Percentiles rank a stretch among this genome's conserved stretches.
Evolutionary conservation across 2,113 vertebrate genomes (phyloP).

Genomic region (Pedetes capensis): DNA sequence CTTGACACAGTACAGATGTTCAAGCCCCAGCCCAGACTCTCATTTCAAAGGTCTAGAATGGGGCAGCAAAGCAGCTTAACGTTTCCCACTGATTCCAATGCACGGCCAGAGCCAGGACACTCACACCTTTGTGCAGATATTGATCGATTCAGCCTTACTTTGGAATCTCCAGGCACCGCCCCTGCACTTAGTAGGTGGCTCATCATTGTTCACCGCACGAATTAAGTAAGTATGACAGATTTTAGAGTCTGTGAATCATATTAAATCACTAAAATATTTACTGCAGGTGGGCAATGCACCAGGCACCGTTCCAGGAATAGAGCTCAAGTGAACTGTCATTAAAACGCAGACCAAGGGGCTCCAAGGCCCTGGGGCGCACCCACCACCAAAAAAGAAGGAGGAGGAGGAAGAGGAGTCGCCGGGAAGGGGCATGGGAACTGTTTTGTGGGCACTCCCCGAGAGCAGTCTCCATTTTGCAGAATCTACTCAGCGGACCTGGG

Average conservation of each 20-base stretch:
- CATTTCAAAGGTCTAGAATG: background rate
- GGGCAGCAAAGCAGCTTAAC: background rate
- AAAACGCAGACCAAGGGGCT: background rate
- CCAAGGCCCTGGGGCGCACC: too few relatives aligned
- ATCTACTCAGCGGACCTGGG: too few relatives aligned
- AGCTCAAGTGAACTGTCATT: background rate
- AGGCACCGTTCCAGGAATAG: background rate
- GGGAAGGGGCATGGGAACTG: background rate
- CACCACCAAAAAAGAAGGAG: background rate
- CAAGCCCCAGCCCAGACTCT: background rate
- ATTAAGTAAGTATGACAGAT: background rate
- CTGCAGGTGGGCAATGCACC: background rate
- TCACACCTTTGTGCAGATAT: background rate
- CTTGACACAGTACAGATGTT: too few relatives aligned
- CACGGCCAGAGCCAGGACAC: background rate
- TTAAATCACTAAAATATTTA: background rate
- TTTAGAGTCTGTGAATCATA: background rate
- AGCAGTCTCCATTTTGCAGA: background rate
- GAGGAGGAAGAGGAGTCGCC: too few relatives aligned
- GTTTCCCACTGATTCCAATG: rapidly evolving
- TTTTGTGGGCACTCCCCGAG: background rate
- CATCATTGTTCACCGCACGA: background rate
- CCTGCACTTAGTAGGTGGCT: background rate
- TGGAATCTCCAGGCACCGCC: background rate
- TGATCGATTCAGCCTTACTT: background rate